phyloP scores from a whole-genome alignment of 2,888 invertebrate species.

The Trachelus troglodyta region DNA sequence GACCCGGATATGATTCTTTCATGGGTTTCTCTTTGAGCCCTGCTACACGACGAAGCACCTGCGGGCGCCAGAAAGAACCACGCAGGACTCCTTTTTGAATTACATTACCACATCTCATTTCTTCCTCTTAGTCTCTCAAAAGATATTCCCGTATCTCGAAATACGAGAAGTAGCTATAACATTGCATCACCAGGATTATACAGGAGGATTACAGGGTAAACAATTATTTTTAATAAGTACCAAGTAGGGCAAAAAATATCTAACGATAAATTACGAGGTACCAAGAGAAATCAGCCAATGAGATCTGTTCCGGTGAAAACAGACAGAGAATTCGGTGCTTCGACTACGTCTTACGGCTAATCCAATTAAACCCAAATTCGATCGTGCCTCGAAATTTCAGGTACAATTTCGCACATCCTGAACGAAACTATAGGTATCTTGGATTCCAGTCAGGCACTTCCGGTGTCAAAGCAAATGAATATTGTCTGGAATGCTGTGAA shows the following conservation, averaged over 20 bases:
- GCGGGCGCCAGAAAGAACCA: neutral
- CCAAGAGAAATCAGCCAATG: neutral
- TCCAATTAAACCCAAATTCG: conserved; percentile 1
- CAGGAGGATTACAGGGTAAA: too few species aligned
- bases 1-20: conserved; percentile 43
- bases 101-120: conserved; percentile 9
- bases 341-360: neutral
- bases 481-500: neutral
- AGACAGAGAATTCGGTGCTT: neutral
- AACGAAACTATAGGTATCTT: neutral
- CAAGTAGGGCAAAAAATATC: neutral
- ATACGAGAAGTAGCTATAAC: neutral
- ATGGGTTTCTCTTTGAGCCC: conserved; percentile 28
- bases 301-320: neutral
- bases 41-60: neutral
- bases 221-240: neutral
- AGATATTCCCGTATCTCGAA: neutral
- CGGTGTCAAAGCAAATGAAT: neutral
- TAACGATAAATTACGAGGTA: neutral
- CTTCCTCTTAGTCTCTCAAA: neutral
- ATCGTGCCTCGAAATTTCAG: neutral
- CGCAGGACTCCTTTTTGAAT: conserved; percentile 19
- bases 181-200: too few species aligned
- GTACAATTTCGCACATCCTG: neutral
- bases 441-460: neutral